A percentile compares a stretch with the other conserved stretches of the same genome.
These are phyloP conservation scores for Perithous albicinctus DNA, from an alignment of 2,888 invertebrate species.

Conservation along the genomic window DNA sequence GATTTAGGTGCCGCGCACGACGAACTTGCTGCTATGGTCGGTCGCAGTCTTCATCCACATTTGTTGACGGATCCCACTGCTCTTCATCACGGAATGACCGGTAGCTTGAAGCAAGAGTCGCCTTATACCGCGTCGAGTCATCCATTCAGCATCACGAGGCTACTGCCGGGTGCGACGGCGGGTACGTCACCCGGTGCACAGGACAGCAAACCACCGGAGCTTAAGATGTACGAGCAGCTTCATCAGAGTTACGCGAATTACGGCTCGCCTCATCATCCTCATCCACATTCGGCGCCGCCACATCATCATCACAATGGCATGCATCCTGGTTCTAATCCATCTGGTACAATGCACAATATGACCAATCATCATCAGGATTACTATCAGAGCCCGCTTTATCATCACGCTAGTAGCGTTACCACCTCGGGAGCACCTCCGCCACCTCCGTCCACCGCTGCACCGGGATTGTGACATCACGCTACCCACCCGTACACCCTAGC, in stretches of 20 bases:
- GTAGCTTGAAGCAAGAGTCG: slow-evolving; percentile 92
- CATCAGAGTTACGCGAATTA: slow-evolving; percentile 87
- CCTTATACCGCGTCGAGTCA: slow-evolving; percentile 94
- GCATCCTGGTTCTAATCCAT: slow-evolving; percentile 88
- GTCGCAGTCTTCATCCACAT: slow-evolving; percentile 87
- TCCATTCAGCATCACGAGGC: slow-evolving; percentile 97
- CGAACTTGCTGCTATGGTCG: slow-evolving; percentile 89
- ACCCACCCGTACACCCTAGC: slow-evolving; percentile 90
- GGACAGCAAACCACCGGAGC: slow-evolving; percentile 87
- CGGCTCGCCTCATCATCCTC: slow-evolving; percentile 87
- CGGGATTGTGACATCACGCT: slow-evolving; percentile 94
- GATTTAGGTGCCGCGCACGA: slow-evolving; percentile 85
- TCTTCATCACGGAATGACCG: slow-evolving; percentile 86
- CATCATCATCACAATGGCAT: slow-evolving; percentile 88
- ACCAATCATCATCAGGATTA: slow-evolving; percentile 86
- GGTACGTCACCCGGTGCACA: slow-evolving; percentile 82
- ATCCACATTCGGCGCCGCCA: slow-evolving; percentile 86
- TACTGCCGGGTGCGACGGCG: slow-evolving; percentile 95
- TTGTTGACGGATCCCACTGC: slow-evolving; percentile 85
- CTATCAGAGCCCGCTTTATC: slow-evolving; percentile 93
- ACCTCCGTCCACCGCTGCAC: slow-evolving; percentile 88
- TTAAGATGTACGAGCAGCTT: slow-evolving; percentile 96
- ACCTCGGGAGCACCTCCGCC: slow-evolving; percentile 84
- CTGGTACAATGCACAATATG: slow-evolving; percentile 86
- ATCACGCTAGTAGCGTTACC: slow-evolving; percentile 81